Percentiles rank a stretch among this genome's conserved stretches.
These are phyloP conservation scores for Imbricaverruca yamaguchii DNA, from an alignment of 2,888 invertebrate genomes.

Conservation along the genomic window DNA sequence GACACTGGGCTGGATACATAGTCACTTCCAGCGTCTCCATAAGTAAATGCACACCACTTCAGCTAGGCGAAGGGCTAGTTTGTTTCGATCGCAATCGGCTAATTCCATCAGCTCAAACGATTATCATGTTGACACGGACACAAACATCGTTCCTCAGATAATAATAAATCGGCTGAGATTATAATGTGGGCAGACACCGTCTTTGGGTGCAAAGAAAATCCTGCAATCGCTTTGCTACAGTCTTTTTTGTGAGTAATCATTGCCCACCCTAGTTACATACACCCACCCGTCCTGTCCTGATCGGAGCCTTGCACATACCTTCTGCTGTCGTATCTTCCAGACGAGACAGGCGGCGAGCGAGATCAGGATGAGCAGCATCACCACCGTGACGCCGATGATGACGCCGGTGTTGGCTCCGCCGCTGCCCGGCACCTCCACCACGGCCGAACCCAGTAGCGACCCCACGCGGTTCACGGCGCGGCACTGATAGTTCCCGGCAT, in stretches of 20 bases:
- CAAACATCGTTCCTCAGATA: neutral
- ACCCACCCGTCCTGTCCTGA: neutral
- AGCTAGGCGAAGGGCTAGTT: no score
- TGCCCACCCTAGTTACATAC: no score
- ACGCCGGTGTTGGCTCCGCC: neutral
- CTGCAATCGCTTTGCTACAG: no score
- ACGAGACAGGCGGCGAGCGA: conserved; percentile 22
- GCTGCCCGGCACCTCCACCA: neutral
- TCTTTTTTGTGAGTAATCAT: no score
- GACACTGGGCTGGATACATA: no score
- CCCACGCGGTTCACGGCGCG: neutral
- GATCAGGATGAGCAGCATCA: conserved; percentile 26
- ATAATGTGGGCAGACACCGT: no score
- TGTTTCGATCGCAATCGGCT: no score
- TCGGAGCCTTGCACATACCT: neutral
- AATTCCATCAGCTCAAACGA: no score
- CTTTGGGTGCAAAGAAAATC: no score
- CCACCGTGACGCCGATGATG: conserved; percentile 25
- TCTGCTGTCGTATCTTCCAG: neutral
- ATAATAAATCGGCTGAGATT: no score
- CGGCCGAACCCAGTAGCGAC: neutral
- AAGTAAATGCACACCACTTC: no score
- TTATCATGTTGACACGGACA: neutral
- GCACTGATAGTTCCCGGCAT: conserved; percentile 27
- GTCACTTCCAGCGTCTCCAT: no score